These are phyloP conservation scores for Notiomystis cincta DNA, from an alignment of 2,113 vertebrate genomes.

Conservation along the genomic window DNA sequence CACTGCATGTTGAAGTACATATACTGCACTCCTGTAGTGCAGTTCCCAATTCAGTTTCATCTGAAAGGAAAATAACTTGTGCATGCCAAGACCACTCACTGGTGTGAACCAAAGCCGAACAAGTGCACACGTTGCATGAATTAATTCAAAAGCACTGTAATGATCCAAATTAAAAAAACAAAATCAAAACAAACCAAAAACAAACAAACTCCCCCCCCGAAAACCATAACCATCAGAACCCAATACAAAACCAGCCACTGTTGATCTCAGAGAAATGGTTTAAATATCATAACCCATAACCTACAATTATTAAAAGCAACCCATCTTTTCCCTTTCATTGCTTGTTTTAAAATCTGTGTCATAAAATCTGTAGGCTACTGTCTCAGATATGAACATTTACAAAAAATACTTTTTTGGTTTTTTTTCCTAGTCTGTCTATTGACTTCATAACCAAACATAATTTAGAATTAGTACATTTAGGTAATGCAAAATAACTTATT, in stretches of 20 bases:
- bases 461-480: neutral
- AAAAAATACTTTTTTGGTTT: fast-evolving
- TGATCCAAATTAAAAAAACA: neutral
- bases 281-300: neutral
- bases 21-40: neutral
- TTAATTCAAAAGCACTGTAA: neutral
- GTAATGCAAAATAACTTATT: neutral
- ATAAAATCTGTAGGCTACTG: neutral
- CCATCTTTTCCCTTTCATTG: neutral
- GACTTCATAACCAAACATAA: neutral
- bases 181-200: neutral
- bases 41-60: neutral
- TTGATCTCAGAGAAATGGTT: neutral
- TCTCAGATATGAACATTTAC: neutral
- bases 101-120: neutral
- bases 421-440: neutral
- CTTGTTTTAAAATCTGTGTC: neutral
- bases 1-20: neutral
- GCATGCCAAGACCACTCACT: neutral
- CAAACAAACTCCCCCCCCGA: neutral
- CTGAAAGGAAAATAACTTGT: neutral
- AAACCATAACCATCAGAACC: neutral
- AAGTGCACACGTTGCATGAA: neutral
- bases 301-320: neutral
- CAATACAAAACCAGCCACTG: neutral